Conservation (phyloP, 2,797 vertebrate species). For the Rhinogobio ventralis region DNA sequence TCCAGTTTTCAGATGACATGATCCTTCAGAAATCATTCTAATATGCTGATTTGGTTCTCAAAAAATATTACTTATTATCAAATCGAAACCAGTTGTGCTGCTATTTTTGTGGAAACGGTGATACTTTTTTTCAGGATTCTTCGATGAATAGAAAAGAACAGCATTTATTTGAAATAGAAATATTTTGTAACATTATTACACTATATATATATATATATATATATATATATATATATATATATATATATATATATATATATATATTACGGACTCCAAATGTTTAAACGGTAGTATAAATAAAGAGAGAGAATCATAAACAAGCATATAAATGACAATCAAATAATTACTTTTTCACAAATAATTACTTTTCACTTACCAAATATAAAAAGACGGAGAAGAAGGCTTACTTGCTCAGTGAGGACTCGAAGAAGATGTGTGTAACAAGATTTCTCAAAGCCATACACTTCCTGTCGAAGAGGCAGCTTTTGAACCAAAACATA, state of each 20-base stretch:
- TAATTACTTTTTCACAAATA: neutral
- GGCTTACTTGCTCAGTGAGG: neutral
- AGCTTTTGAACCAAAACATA: conserved; percentile 63
- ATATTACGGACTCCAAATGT: neutral
- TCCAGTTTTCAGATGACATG: neutral
- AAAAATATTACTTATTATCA: neutral
- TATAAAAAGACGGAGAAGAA: neutral
- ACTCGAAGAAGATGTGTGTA: conserved; percentile 5
- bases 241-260: no score
- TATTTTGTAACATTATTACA: neutral
- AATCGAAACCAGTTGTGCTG: neutral
- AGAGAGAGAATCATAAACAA: neutral
- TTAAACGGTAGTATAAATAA: neutral
- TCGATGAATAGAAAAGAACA: neutral
- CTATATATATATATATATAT: no score
- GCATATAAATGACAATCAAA: neutral
- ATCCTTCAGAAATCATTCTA: neutral
- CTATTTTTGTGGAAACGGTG: neutral
- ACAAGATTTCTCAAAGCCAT: conserved; percentile 17
- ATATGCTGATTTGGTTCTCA: neutral
- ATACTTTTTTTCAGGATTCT: neutral
- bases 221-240: no score
- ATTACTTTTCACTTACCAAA: conserved; percentile 31
- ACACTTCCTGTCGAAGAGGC: conserved; percentile 65
- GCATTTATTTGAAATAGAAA: neutral